These are phyloP conservation scores for Glareola pratincola DNA, from an alignment of 2,113 vertebrate genomes.

Conservation along the genomic window DNA sequence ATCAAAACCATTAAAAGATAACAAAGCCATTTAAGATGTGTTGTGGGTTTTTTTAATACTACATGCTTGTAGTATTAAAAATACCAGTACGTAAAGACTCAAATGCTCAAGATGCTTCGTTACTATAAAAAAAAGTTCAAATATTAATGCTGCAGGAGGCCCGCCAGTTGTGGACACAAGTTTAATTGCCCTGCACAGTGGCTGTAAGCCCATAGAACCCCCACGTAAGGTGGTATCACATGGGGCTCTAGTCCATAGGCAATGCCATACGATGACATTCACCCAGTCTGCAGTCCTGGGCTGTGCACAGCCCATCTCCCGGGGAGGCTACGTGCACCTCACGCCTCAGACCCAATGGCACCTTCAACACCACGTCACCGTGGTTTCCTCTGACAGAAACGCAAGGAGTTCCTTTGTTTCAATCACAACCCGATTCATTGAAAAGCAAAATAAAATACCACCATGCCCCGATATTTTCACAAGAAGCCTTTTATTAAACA, in stretches of 20 bases:
- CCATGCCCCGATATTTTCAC: not conserved
- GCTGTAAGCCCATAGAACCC: not conserved
- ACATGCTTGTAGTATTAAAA: not conserved
- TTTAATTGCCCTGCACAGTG: too few relatives aligned
- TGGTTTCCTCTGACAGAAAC: not conserved
- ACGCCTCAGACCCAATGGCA: not conserved
- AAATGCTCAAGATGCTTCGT: not conserved
- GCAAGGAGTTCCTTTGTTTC: not conserved
- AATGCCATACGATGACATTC: too few relatives aligned
- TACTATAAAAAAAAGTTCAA: not conserved
- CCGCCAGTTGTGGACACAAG: not conserved
- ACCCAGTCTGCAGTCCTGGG: not conserved
- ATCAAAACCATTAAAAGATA: not conserved
- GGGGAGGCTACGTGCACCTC: not conserved
- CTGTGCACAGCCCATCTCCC: not conserved
- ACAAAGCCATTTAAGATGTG: not conserved
- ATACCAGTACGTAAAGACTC: not conserved
- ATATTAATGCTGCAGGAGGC: not conserved
- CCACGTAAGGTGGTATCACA: rapidly evolving
- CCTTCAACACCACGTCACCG: not conserved
- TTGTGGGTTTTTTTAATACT: not conserved
- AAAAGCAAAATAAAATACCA: not conserved
- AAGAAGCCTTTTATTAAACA: not conserved
- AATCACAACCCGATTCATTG: not conserved
- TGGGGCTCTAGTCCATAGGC: rapidly evolving